A percentile compares a stretch with the other conserved stretches of the same genome.
phyloP scores from a whole-genome alignment of 2,113 vertebrate genomes.

The Etia nguti region DNA sequence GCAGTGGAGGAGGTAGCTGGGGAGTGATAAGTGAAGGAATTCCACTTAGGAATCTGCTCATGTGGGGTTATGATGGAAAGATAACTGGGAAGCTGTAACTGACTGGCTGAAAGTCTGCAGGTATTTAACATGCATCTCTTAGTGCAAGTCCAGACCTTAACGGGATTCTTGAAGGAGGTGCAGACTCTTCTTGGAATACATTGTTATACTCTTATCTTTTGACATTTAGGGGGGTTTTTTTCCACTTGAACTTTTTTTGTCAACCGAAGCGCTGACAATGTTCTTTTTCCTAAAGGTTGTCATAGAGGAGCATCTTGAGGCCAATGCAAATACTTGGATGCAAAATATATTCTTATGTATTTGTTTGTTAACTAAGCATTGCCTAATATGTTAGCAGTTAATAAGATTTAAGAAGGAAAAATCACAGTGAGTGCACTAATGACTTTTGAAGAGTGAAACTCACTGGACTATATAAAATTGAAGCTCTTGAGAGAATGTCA shows the following conservation, averaged over 20 bases:
- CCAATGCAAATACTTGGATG: neutral
- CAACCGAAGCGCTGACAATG: neutral
- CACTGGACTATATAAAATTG: neutral
- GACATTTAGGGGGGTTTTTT: neutral
- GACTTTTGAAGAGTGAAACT: neutral
- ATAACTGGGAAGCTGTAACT: neutral
- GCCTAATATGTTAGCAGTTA: neutral
- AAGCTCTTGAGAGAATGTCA: neutral
- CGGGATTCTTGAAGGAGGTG: neutral
- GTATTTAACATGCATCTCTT: neutral
- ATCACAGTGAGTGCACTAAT: neutral
- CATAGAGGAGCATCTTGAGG: neutral
- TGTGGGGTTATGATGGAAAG: neutral
- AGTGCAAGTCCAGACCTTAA: neutral
- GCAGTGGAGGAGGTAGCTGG: neutral
- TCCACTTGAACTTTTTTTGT: neutral
- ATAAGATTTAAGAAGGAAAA: neutral
- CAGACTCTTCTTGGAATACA: neutral
- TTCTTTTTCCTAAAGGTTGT: neutral
- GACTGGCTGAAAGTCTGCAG: neutral
- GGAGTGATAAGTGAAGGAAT: neutral
- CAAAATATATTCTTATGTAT: neutral
- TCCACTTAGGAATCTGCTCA: neutral
- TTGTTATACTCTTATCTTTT: neutral
- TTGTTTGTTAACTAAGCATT: neutral